A percentile compares a stretch with the other conserved stretches of the same genome.
Conservation (phyloP, 1,140 invertebrate species). For the Lepidotrigona ventralis region DNA sequence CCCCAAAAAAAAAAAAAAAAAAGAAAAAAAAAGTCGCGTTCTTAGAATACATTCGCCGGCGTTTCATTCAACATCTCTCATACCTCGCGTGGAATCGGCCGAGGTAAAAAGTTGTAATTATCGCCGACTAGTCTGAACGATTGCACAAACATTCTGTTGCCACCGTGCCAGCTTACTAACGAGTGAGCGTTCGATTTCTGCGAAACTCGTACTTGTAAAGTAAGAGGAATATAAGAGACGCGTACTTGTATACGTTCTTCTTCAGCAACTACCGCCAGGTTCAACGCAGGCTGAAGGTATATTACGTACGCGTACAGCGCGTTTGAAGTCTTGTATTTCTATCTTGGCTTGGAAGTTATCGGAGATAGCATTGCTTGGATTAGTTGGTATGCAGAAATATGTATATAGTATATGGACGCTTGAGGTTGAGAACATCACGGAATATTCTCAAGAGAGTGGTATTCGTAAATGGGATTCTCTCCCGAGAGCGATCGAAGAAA, state of each 20-base stretch:
- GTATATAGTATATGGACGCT: neutral
- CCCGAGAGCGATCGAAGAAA: too few species aligned
- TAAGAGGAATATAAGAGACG: neutral
- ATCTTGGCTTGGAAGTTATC: neutral
- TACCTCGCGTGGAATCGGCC: neutral
- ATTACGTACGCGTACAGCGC: neutral
- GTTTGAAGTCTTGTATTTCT: conserved; percentile 4
- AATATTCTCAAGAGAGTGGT: neutral
- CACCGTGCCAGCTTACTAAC: conserved; percentile 16
- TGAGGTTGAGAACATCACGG: neutral
- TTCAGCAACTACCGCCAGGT: neutral
- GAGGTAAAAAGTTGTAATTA: conserved; percentile 37
- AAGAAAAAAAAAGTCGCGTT: neutral
- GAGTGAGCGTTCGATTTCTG: conserved; percentile 31
- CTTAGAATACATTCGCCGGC: conserved; percentile 4
- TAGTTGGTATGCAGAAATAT: neutral
- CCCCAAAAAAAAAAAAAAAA: neutral
- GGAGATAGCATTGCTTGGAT: neutral
- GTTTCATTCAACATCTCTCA: conserved; percentile 29
- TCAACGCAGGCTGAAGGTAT: neutral
- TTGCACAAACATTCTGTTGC: conserved; percentile 32
- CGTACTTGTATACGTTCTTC: neutral
- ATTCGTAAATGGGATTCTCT: neutral
- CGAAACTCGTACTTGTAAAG: neutral
- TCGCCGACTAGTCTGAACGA: conserved; percentile 2